Evolutionary conservation across 1,140 invertebrate genomes (phyloP).

Genomic region (Holcopasites calliopsidis): DNA sequence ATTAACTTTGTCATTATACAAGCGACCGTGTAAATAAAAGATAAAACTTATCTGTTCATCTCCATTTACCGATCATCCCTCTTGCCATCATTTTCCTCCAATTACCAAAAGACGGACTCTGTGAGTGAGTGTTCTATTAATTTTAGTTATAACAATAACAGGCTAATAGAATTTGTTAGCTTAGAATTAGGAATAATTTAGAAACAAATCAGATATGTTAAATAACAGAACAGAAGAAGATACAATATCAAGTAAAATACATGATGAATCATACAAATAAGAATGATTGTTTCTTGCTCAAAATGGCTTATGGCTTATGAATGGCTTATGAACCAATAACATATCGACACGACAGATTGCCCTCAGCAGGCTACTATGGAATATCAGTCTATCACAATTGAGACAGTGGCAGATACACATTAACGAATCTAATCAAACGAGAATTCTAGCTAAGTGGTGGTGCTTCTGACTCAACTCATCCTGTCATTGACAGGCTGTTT

Average conservation of each 20-base stretch:
- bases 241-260: no score
- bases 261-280: no score
- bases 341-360: constrained; percentile 10
- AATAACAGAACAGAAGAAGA: no score
- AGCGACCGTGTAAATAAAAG: background rate
- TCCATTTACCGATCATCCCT: constrained; percentile 52
- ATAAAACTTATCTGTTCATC: constrained; percentile 54
- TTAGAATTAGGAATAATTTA: no score
- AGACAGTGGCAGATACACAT: constrained; percentile 39
- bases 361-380: background rate
- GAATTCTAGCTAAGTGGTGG: background rate
- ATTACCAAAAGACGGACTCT: no score
- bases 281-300: background rate
- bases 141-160: no score
- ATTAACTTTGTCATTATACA: background rate
- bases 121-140: no score
- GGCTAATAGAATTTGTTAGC: no score
- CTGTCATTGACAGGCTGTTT: constrained; percentile 15
- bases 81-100: no score
- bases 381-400: constrained; percentile 29
- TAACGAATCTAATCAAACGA: constrained; percentile 49
- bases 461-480: constrained; percentile 15
- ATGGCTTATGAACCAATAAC: constrained; percentile 11
- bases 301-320: background rate
- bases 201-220: no score